These are phyloP conservation scores for Euura lappo DNA, from an alignment of 1,140 invertebrate species.

Conservation along the genomic window DNA sequence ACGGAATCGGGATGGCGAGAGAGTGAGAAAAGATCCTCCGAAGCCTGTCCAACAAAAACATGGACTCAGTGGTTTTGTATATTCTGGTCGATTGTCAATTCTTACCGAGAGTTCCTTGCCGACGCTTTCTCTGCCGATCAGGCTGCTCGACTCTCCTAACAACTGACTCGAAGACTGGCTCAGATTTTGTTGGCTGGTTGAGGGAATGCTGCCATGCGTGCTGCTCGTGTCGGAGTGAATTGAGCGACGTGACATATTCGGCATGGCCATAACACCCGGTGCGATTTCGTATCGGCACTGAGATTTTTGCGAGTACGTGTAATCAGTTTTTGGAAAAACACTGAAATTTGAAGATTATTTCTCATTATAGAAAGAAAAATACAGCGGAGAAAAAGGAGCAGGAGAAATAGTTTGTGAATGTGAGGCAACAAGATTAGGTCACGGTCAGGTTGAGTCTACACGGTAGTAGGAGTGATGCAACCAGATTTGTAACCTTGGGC, in stretches of 20 bases:
- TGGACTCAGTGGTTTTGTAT: background rate
- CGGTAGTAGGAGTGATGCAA: background rate
- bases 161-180: conserved; percentile 33
- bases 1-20: conserved; percentile 20
- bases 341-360: conserved; percentile 48
- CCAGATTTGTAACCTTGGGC: background rate
- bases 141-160: background rate
- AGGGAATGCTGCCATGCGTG: conserved; percentile 35
- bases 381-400: too few species aligned
- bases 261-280: conserved; percentile 78
- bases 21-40: conserved; percentile 25
- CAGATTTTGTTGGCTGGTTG: conserved; percentile 37
- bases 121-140: background rate
- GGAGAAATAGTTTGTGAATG: background rate
- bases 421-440: background rate
- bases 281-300: conserved; percentile 77
- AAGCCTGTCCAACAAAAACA: conserved; percentile 9
- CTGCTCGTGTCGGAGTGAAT: conserved; percentile 48
- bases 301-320: conserved; percentile 78
- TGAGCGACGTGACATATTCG: conserved; percentile 80
- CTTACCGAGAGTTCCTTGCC: background rate
- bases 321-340: conserved; percentile 82
- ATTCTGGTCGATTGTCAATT: background rate
- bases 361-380: too few species aligned
- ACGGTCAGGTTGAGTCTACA: conserved; percentile 7